Base-by-base conservation (phyloP, 1,140 invertebrate genomes). In the Papilio machaon region DNA sequence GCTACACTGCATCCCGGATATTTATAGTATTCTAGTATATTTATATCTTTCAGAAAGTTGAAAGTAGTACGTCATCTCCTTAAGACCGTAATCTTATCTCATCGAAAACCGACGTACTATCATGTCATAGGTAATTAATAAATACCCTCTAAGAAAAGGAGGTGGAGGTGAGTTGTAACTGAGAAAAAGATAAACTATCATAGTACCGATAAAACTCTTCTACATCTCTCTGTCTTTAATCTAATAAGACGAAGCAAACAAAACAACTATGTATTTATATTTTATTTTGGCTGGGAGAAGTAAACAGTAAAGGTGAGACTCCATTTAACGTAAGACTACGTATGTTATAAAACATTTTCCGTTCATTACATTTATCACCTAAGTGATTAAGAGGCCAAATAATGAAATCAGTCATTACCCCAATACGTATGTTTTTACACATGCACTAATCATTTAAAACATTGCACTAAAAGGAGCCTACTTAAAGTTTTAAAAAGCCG, bases 1-100 rank as follows among this genome's bases (percentile, higher is more conserved):
- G 85, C 49, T 49, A n/a, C 75, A 23, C 23, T 52, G 30, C 30
- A 11, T 70, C 30, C 11, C 64, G 64, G 64, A 35, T 35, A 70
- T 70, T 35, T 17, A 70, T 35, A 35, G 5, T 70, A 70, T 38
- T 70, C 64, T 70, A 35, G 15, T 70, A 70, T 70, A 70, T 70
- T 13, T 17, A 67, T 35, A 70, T 35, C 13, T 35, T 35, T 70
- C 5, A 35, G 11, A 38, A 38, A 70, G 15, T 23, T 11, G 13
- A 38, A 70, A 70, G 64, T 35, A 35, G 23, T 30, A 67, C 64
- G 30, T 70, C 64, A 30, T 38, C 64, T 30, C 13, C 64, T 70
- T 70, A 70, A 70, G 64, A 11, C 64, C 5, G 64, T 10, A 70
- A 35, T 70, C 19, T 13, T 35, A 23, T 64, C 60, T 64, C 60